A percentile compares a stretch with the other conserved stretches of the same genome.
phyloP scores from a whole-genome alignment of 2,888 invertebrate genomes.

The Dynastes grantii region DNA sequence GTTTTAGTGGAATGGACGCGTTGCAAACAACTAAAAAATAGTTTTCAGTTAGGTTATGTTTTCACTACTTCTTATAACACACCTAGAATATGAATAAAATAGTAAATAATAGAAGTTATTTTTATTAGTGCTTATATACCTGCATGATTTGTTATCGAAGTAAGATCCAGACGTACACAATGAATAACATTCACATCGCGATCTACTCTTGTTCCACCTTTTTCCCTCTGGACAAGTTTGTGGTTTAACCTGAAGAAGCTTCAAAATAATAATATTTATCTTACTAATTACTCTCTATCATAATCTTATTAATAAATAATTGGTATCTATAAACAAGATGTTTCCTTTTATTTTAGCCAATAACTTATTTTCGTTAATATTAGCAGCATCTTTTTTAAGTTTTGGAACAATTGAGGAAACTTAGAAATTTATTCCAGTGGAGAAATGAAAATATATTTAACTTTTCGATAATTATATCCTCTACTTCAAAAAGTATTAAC shows the following conservation, averaged over 20 bases:
- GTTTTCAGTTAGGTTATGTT: constrained; percentile 39
- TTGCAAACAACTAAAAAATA: constrained; percentile 32
- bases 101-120: background rate
- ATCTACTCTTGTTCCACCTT: constrained; percentile 16
- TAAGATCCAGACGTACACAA: constrained; percentile 35
- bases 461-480: too few relatives aligned
- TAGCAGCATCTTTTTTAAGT: too few relatives aligned
- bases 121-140: constrained; percentile 1
- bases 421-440: too few relatives aligned
- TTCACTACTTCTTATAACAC: constrained; percentile 33
- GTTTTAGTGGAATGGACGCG: background rate
- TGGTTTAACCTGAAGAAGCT: constrained; percentile 6
- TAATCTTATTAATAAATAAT: too few relatives aligned
- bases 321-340: too few relatives aligned
- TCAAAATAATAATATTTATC: background rate
- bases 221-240: background rate
- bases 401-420: too few relatives aligned
- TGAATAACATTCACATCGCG: constrained; percentile 35
- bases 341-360: too few relatives aligned
- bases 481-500: too few relatives aligned
- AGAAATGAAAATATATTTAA: too few relatives aligned
- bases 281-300: background rate
- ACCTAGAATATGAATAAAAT: constrained; percentile 34
- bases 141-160: constrained; percentile 32
- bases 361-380: too few relatives aligned